Conservation (phyloP, 2,888 invertebrate species). For the Noctua janthina region DNA sequence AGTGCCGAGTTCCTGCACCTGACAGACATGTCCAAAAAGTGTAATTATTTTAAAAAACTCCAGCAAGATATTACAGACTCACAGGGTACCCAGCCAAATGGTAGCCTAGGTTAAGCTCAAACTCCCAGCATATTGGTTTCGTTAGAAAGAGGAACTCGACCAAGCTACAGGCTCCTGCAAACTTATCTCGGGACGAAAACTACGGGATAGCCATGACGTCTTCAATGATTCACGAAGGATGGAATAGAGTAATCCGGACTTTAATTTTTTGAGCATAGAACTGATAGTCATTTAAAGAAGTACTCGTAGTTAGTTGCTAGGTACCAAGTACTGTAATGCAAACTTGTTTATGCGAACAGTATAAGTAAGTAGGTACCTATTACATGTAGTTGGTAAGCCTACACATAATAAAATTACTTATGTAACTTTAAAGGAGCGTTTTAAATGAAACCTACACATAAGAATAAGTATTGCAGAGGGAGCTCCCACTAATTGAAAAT, state of each 20-base stretch:
- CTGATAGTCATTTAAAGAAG: constrained; percentile 6
- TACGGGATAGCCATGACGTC: not conserved
- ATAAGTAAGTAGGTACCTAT: not conserved
- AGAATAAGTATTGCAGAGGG: not conserved
- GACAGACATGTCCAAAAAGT: not conserved
- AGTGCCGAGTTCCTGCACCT: not conserved
- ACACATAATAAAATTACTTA: not conserved
- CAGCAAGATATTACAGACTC: not conserved
- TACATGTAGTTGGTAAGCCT: not conserved
- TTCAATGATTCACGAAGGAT: not conserved
- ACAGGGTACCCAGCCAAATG: not conserved
- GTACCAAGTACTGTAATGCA: not conserved
- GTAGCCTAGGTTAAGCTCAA: not conserved
- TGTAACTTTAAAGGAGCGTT: not conserved
- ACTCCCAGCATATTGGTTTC: not conserved
- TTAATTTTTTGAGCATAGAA: not conserved
- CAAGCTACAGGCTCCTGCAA: not conserved
- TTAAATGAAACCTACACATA: not conserved
- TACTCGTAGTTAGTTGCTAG: not conserved
- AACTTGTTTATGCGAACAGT: not conserved
- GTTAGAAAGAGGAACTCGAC: not conserved
- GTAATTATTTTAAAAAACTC: not conserved
- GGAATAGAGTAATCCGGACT: not conserved
- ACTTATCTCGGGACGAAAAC: not conserved
- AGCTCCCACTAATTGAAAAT: not conserved